phyloP scores from a whole-genome alignment of 2,797 vertebrate species.

The Sebastes hubbsi region DNA sequence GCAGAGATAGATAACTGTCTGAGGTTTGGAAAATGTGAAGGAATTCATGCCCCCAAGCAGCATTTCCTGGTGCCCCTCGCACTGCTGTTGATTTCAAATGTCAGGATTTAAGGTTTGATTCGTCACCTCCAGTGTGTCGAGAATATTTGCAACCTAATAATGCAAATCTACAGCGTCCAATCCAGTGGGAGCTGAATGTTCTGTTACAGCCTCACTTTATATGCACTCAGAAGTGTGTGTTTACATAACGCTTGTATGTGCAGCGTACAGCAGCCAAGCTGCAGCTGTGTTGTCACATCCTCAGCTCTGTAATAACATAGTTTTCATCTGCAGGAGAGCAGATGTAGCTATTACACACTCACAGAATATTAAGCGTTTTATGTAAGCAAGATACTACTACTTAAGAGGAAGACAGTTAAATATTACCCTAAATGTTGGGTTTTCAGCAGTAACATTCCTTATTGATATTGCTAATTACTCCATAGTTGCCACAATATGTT shows the following conservation, averaged over 20 bases:
- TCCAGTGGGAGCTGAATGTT: neutral
- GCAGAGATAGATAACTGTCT: neutral
- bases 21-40: neutral
- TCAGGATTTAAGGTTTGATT: neutral
- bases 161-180: neutral
- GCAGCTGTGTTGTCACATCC: neutral
- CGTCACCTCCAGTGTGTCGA: neutral
- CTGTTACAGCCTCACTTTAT: neutral
- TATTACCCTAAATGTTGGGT: neutral
- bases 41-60: neutral
- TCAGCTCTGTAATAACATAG: constrained; percentile 18
- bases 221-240: neutral
- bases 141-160: neutral
- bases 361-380: neutral
- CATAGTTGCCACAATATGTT: neutral
- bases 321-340: neutral
- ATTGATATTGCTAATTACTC: neutral
- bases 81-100: neutral
- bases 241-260: neutral
- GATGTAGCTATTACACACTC: constrained; percentile 12
- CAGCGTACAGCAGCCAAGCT: neutral
- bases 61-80: neutral
- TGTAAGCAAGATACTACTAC: neutral
- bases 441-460: neutral
- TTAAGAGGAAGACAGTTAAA: neutral